Conservation (phyloP, 92 coral and sea anemone genomes). For the Siderastrea radians region DNA sequence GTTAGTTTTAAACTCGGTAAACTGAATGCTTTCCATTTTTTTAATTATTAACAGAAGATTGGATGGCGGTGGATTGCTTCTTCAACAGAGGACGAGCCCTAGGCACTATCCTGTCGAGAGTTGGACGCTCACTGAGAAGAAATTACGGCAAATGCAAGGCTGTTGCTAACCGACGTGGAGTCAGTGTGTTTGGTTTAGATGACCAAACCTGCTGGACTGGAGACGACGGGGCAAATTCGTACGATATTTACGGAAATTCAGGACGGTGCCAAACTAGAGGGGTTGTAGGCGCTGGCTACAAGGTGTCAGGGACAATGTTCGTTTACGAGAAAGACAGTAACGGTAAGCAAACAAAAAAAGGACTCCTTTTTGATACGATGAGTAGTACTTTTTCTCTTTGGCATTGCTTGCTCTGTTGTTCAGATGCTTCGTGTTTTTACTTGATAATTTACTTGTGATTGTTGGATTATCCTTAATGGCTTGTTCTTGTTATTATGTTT, state of each 20-base stretch:
- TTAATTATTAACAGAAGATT: not conserved
- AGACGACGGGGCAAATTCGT: not conserved
- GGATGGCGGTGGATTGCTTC: not conserved
- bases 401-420: too few species aligned
- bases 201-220: not conserved
- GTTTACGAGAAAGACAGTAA: not conserved
- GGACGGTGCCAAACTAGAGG: not conserved
- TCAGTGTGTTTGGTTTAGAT: not conserved
- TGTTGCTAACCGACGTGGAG: not conserved
- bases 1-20: too few species aligned
- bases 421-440: too few species aligned
- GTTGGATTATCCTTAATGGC: too few species aligned
- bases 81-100: not conserved
- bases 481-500: too few species aligned
- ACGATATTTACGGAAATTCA: not conserved
- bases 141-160: not conserved
- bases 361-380: too few species aligned
- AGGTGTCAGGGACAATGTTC: not conserved
- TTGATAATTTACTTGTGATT: too few species aligned
- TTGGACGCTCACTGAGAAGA: not conserved
- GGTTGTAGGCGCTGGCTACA: not conserved
- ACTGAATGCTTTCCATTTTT: too few species aligned
- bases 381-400: too few species aligned
- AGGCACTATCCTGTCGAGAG: not conserved
- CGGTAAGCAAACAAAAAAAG: not conserved